Evolutionary conservation across 2,797 vertebrate genomes (phyloP), one percentile per base, ranked within the genome.

Genomic region (Tokudaia muenninki): DNA sequence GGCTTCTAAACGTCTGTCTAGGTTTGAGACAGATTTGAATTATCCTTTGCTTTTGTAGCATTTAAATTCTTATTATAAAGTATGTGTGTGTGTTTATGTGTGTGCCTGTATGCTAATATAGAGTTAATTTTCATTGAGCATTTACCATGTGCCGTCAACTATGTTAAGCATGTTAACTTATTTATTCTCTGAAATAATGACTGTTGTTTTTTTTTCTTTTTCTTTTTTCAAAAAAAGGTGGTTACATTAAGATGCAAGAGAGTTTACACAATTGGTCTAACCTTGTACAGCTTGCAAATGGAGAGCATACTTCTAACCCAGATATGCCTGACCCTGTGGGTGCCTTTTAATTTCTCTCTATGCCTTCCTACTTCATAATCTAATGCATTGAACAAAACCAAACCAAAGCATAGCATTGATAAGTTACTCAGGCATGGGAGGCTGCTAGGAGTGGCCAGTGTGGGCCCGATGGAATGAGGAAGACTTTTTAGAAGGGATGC

Each of bases 1-100:
- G 55, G 44, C 94, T 96, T 96, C 75, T 47, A 26, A 83, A 44
- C 96, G 17, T 96, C 26, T 91, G 19, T 87, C 74, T 91, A 44
- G 87, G 55, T 77, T 29, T 95, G 22, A 86, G 87, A 92, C 37
- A 75, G 5, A 79, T 61, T 91, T 90, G 67, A 92, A 72, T 44
- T 65, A 10, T 52, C 24, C n/a, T 55, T 87, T 94, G 78, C 57
- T 57, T 87, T 91, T 94, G 52, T 90, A 92, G 44, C 50, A 83
- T 79, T 92, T 77, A 94, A 78, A 92, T 78, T 89, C 37, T 92
- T 65, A 78, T 83, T 86, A 78, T 70, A 80, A 90, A 83, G 57
- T 79, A 10, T 59, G 22, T 24, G 94, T 67, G 19, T 55, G 41
- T 34, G 11, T 34, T 47, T 3, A 83, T 74, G 7, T 65, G 47